Percentiles rank a stretch among this genome's conserved stretches.
These are phyloP conservation scores for Unio delphinus DNA, from an alignment of 2,888 invertebrate species.

Conservation along the genomic window DNA sequence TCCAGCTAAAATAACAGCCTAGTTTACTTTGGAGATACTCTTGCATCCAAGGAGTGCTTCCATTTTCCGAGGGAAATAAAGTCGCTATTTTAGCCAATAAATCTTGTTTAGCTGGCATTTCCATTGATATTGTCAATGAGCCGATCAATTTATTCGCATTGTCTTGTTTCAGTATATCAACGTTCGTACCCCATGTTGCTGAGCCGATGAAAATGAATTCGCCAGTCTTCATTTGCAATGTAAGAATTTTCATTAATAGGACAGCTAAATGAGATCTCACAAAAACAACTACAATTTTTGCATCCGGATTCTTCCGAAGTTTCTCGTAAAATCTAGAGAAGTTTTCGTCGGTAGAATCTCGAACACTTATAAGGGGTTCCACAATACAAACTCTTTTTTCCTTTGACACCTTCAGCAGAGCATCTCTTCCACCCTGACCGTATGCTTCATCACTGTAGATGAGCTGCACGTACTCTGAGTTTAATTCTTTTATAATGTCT, in stretches of 20 bases:
- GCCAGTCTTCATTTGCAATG: constrained; percentile 5
- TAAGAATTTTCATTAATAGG: background rate
- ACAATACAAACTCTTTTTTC: constrained; percentile 5
- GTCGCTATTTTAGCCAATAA: constrained; percentile 3
- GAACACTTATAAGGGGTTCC: constrained; percentile 5
- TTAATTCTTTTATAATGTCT: background rate
- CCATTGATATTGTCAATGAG: constrained; percentile 7
- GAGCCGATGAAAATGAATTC: constrained; percentile 23
- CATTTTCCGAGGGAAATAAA: background rate
- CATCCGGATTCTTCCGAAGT: constrained; percentile 4
- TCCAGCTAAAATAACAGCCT: constrained; percentile 8
- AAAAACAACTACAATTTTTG: constrained; percentile 19
- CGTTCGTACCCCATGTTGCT: constrained; percentile 14
- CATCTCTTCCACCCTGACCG: background rate
- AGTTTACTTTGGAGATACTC: constrained; percentile 5
- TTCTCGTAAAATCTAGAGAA: constrained; percentile 5
- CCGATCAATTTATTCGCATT: constrained; percentile 8
- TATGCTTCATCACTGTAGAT: background rate
- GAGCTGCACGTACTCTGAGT: background rate
- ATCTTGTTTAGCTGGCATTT: constrained; percentile 3
- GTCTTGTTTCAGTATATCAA: background rate
- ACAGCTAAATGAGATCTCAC: constrained; percentile 6
- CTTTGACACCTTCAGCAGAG: background rate
- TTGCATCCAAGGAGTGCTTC: constrained; percentile 12
- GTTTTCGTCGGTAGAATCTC: background rate